phyloP scores from a whole-genome alignment of 2,113 vertebrate genomes.

The Corythoichthys intestinalis region DNA sequence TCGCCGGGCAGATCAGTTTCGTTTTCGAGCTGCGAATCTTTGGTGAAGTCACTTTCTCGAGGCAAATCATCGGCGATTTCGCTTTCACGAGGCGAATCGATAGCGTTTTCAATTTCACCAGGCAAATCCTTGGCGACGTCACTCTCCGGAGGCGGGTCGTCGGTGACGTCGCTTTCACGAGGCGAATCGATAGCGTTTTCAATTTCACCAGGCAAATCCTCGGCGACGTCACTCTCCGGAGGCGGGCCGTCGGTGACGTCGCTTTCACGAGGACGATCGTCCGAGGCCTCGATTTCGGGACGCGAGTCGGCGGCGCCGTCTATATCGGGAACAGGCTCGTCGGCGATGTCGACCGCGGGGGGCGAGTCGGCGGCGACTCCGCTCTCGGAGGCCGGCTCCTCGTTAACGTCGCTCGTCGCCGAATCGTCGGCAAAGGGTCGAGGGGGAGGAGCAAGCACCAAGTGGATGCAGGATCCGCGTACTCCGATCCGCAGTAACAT shows the following conservation, averaged over 20 bases:
- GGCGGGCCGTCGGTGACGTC: not conserved
- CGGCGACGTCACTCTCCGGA: not conserved
- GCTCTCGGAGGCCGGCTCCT: not conserved
- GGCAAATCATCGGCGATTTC: not conserved
- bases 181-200: not conserved
- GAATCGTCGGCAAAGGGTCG: not conserved
- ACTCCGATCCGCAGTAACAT: conserved; percentile 77
- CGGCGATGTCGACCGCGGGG: not conserved
- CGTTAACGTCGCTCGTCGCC: too few relatives aligned
- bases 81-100: not conserved
- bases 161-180: not conserved
- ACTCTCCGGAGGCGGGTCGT: not conserved
- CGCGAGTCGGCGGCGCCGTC: too few relatives aligned
- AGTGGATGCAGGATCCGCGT: conserved; percentile 71
- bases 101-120: not conserved
- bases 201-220: not conserved
- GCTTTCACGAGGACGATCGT: too few relatives aligned
- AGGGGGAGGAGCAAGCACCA: conserved; percentile 70
- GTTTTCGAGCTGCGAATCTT: not conserved
- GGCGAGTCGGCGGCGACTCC: not conserved
- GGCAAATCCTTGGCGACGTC: not conserved
- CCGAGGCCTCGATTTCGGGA: too few relatives aligned
- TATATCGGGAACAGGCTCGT: too few relatives aligned
- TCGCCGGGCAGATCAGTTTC: not conserved
- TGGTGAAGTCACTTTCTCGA: not conserved